Evolutionary conservation across 2,113 vertebrate species (phyloP).

Genomic region (Petroica traversi): DNA sequence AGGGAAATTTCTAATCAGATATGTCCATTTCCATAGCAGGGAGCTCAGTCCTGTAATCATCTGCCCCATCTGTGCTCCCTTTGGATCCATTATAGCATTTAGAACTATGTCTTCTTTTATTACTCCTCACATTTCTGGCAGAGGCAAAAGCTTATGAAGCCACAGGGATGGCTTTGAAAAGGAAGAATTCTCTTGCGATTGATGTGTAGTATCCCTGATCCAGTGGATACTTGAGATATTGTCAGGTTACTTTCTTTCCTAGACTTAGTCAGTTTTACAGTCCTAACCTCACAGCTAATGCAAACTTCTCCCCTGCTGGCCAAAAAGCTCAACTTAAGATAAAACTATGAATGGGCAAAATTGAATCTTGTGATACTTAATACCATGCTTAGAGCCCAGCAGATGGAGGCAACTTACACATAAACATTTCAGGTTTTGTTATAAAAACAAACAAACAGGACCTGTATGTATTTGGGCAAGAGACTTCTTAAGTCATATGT

Average conservation of each 20-base stretch:
- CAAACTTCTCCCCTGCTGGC: slow-evolving; percentile 33
- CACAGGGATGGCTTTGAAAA: slow-evolving; percentile 51
- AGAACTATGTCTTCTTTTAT: slow-evolving; percentile 65
- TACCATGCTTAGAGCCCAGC: background rate
- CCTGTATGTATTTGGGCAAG: background rate
- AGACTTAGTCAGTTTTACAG: slow-evolving; percentile 53
- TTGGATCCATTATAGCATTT: slow-evolving; percentile 53
- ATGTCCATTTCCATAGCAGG: slow-evolving; percentile 6
- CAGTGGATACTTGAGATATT: slow-evolving; percentile 63
- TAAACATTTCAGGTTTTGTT: background rate
- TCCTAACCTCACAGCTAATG: slow-evolving; percentile 39
- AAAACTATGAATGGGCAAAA: background rate
- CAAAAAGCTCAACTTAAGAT: slow-evolving; percentile 15
- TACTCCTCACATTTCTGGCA: slow-evolving; percentile 68
- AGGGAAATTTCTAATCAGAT: slow-evolving; percentile 26
- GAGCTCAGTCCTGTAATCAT: slow-evolving; percentile 41
- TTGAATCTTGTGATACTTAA: background rate
- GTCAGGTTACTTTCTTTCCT: slow-evolving; percentile 59
- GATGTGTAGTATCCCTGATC: slow-evolving; percentile 30
- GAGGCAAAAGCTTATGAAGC: slow-evolving; percentile 65
- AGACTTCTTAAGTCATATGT: background rate
- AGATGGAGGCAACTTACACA: slow-evolving; percentile 15
- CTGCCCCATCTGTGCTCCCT: slow-evolving; percentile 26
- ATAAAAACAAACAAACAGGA: background rate
- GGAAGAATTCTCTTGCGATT: slow-evolving; percentile 27